Conservation (phyloP, 2,797 vertebrate species). For the Masticophis lateralis region DNA sequence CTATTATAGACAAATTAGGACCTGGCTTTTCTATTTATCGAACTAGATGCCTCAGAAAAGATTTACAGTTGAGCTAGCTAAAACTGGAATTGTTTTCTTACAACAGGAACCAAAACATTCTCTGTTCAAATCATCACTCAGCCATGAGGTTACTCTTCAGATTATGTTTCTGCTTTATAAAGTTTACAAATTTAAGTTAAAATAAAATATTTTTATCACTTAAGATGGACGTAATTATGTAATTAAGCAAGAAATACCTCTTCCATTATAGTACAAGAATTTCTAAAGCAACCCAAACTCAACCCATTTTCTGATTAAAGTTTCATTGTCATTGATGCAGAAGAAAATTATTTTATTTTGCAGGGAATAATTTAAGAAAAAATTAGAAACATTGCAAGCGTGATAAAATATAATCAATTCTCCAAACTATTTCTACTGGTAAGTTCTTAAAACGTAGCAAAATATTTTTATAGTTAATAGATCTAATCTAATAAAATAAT, state of each 20-base stretch:
- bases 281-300: neutral
- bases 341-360: neutral
- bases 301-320: neutral
- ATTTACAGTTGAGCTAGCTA: neutral
- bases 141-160: neutral
- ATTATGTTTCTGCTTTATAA: neutral
- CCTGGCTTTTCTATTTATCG: neutral
- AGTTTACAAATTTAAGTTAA: neutral
- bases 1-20: neutral
- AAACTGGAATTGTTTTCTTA: neutral
- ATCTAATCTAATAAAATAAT: slow-evolving; percentile 23
- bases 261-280: neutral
- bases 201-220: neutral
- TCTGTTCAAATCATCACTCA: neutral
- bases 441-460: neutral
- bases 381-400: neutral
- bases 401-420: neutral
- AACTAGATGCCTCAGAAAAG: neutral
- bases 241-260: neutral
- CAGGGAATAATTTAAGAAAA: neutral
- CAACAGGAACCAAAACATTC: neutral
- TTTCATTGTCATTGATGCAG: neutral
- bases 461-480: neutral
- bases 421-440: neutral
- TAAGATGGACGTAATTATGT: neutral